Evolutionary conservation across 2,113 vertebrate genomes (phyloP).

Genomic region (Chrysemys picta): DNA sequence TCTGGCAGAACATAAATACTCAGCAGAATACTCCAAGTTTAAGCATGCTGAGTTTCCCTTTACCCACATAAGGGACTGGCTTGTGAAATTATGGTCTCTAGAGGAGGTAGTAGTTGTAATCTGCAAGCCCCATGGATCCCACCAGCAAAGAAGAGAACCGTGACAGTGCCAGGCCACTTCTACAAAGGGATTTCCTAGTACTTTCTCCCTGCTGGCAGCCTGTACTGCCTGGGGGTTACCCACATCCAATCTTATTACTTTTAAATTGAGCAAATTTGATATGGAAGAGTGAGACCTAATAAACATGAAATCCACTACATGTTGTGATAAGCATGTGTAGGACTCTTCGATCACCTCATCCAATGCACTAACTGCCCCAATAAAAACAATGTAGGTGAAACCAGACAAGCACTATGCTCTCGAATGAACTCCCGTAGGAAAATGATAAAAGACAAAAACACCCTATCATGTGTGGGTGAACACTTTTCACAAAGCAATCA

Average conservation of each 20-base stretch:
- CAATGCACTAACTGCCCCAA: no score
- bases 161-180: not conserved
- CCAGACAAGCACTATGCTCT: no score
- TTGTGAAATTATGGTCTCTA: not conserved
- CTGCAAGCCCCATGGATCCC: not conserved
- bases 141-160: no score
- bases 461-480: no score
- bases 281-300: not conserved
- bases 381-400: no score
- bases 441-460: no score
- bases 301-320: not conserved
- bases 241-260: not conserved
- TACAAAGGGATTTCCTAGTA: accelerated
- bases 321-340: no score
- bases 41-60: not conserved
- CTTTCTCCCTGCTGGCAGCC: not conserved
- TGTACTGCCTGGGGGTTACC: not conserved
- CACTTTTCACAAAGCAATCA: no score
- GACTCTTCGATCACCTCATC: no score
- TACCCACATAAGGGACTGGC: not conserved
- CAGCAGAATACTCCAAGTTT: no score
- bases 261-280: not conserved
- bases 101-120: not conserved
- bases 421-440: no score
- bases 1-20: not conserved